Percentiles rank a stretch among this genome's conserved stretches.
phyloP scores from a whole-genome alignment of 2,113 vertebrate genomes.

The Anolis carolinensis region DNA sequence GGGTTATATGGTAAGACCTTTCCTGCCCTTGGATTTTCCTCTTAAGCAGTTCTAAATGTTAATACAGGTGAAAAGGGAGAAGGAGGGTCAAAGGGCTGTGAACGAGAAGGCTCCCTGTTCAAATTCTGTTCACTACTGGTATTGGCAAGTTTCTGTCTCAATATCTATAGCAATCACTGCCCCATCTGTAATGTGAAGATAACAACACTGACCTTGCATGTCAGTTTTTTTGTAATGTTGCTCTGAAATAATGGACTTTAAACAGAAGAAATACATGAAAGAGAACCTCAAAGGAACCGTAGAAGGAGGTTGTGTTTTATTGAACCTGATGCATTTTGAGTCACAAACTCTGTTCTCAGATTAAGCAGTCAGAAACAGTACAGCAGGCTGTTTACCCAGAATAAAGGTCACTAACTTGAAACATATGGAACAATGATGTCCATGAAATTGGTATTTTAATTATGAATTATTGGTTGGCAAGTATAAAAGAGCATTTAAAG shows the following conservation, averaged over 20 bases:
- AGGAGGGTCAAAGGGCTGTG: neutral
- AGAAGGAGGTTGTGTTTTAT: neutral
- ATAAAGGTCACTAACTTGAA: neutral
- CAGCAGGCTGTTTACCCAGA: neutral
- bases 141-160: neutral
- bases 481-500: neutral
- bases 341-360: neutral
- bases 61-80: neutral
- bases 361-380: neutral
- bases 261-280: neutral
- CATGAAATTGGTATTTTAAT: neutral
- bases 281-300: neutral
- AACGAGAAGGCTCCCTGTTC: neutral
- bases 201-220: neutral
- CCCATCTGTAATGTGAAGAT: neutral
- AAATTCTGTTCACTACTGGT: neutral
- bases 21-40: conserved; percentile 45
- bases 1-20: conserved; percentile 31
- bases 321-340: neutral
- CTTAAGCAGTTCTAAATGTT: conserved; percentile 36
- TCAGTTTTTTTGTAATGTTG: neutral
- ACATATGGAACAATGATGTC: neutral
- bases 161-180: neutral
- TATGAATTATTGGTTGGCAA: neutral
- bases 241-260: neutral